These are phyloP conservation scores for Stegodyphus mimosarum DNA, from an alignment of 1,140 invertebrate genomes.

Conservation along the genomic window DNA sequence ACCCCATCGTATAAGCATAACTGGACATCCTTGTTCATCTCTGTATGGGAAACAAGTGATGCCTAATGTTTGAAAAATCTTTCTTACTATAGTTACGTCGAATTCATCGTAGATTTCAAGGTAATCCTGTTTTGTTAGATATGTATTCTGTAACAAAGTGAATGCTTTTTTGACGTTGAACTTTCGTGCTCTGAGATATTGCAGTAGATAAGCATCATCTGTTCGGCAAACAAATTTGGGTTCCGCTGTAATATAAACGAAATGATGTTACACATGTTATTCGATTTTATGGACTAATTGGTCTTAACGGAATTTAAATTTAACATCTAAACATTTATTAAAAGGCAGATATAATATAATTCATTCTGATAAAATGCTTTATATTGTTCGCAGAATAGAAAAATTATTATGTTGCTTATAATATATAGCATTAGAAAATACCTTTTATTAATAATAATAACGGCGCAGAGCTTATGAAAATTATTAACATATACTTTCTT, in stretches of 20 bases:
- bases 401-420: too few relatives aligned
- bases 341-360: too few relatives aligned
- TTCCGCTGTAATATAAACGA: not conserved
- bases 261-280: not conserved
- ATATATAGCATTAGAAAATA: too few relatives aligned
- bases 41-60: slow-evolving; percentile 81
- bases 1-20: slow-evolving; percentile 74
- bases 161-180: slow-evolving; percentile 82
- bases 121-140: slow-evolving; percentile 79
- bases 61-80: slow-evolving; percentile 68
- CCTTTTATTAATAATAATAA: too few relatives aligned
- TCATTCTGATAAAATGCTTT: too few relatives aligned
- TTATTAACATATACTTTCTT: too few relatives aligned
- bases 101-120: slow-evolving; percentile 64
- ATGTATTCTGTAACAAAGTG: slow-evolving; percentile 80
- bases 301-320: too few relatives aligned
- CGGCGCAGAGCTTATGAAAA: too few relatives aligned
- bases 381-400: too few relatives aligned
- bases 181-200: slow-evolving; percentile 86
- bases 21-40: slow-evolving; percentile 81
- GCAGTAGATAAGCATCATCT: slow-evolving; percentile 83
- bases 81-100: not conserved
- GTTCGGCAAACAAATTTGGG: slow-evolving; percentile 15
- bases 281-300: too few relatives aligned
- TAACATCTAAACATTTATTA: too few relatives aligned